A percentile compares a stretch with the other conserved stretches of the same genome.
These are phyloP conservation scores for Sphaerophoria rueppellii DNA, from an alignment of 2,888 invertebrate genomes.

Conservation along the genomic window DNA sequence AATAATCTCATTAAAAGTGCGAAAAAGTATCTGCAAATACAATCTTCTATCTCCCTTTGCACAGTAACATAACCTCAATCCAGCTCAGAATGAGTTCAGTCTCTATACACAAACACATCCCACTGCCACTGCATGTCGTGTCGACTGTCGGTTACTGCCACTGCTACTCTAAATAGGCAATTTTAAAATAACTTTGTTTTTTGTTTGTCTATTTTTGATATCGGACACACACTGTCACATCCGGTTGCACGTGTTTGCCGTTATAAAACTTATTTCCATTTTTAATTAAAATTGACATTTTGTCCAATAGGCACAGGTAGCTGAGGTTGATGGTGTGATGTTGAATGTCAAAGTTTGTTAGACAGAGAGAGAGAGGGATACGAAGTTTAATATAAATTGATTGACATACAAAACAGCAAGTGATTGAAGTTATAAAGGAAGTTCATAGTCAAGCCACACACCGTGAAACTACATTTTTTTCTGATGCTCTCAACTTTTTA, in stretches of 20 bases:
- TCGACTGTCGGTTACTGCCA: not conserved
- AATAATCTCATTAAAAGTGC: constrained; percentile 51
- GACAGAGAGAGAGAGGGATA: not conserved
- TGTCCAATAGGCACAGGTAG: not conserved
- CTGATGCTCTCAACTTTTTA: constrained; percentile 2
- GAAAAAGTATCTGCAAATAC: constrained; percentile 36
- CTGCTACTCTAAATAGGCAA: not conserved
- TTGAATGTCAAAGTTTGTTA: not conserved
- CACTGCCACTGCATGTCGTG: not conserved
- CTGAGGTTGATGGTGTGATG: not conserved
- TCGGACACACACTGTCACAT: constrained; percentile 21
- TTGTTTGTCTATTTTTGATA: not conserved
- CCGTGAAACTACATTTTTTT: constrained; percentile 19
- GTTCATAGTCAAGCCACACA: not conserved
- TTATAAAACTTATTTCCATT: constrained; percentile 40
- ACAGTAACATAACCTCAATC: constrained; percentile 20
- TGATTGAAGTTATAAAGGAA: constrained; percentile 15
- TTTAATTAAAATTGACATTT: constrained; percentile 57
- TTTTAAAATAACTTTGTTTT: constrained; percentile 17
- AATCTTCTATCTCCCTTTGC: constrained; percentile 3
- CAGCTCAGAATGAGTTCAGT: constrained; percentile 30
- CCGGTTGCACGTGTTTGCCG: constrained; percentile 50
- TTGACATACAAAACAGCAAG: not conserved
- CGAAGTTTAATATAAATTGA: not conserved
- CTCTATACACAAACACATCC: not conserved